Percentiles rank a stretch among this genome's conserved stretches.
Evolutionary conservation across 2,797 vertebrate species (phyloP).

Genomic region (Argentina silus): DNA sequence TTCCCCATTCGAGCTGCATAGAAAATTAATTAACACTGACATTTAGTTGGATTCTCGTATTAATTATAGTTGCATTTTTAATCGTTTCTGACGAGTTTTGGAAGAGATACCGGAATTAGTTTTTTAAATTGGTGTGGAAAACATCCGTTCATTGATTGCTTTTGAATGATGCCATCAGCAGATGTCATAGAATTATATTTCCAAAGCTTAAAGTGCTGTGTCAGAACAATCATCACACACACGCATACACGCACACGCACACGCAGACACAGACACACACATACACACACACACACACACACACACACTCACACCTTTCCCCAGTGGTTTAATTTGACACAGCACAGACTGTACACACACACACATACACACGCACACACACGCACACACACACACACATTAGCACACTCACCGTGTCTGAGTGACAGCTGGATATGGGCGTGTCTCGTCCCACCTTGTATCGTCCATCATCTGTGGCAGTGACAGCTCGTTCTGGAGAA

Average conservation of each 20-base stretch:
- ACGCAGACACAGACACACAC: conserved; percentile 33
- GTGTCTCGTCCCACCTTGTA: conserved; percentile 39
- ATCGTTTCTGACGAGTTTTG: conserved; percentile 37
- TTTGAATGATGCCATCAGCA: conserved; percentile 61
- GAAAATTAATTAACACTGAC: conserved; percentile 73
- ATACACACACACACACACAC: conserved; percentile 10
- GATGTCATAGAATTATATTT: conserved; percentile 42
- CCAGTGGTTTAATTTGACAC: conserved; percentile 47
- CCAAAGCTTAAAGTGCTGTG: conserved; percentile 49
- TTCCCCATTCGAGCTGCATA: conserved; percentile 59
- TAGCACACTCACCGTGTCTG: conserved; percentile 9
- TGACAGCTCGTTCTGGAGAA: conserved; percentile 50
- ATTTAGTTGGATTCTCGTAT: conserved; percentile 64
- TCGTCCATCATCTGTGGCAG: conserved; percentile 53
- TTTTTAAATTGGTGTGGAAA: conserved; percentile 52
- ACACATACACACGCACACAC: conserved; percentile 18
- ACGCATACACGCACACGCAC: conserved; percentile 18
- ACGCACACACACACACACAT: conserved; percentile 24
- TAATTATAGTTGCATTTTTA: conserved; percentile 54
- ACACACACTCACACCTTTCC: conserved; percentile 2
- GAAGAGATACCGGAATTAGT: conserved; percentile 43
- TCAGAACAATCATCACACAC: conserved; percentile 46
- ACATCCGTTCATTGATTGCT: conserved; percentile 56
- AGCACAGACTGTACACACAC: conserved; percentile 23
- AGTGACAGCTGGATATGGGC: conserved; percentile 37